These are phyloP conservation scores for Camponotus floridanus DNA, from an alignment of 1,140 invertebrate genomes.

Conservation along the genomic window DNA sequence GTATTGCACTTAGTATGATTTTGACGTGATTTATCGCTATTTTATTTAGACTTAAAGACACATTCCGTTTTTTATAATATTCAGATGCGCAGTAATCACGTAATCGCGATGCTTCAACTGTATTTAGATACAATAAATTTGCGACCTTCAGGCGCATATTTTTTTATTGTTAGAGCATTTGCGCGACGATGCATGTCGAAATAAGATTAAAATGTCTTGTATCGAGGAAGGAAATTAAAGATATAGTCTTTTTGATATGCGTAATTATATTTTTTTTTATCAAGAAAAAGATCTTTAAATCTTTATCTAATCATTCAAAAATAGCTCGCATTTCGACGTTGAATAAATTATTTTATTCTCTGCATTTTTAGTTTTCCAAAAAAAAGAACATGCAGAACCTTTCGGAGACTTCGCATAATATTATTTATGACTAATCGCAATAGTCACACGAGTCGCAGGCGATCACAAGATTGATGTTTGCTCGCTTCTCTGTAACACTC, in stretches of 20 bases:
- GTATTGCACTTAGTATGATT: neutral
- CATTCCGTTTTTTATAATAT: neutral
- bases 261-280: neutral
- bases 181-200: conserved; percentile 24
- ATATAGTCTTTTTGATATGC: neutral
- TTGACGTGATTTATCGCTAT: conserved; percentile 45
- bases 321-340: neutral
- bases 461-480: neutral
- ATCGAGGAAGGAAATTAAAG: neutral
- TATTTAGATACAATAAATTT: conserved; percentile 26
- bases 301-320: neutral
- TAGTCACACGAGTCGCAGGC: neutral
- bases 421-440: conserved; percentile 26
- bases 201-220: neutral
- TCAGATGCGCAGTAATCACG: conserved; percentile 8
- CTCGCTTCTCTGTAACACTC: neutral
- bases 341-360: neutral
- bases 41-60: conserved; percentile 36
- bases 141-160: conserved; percentile 30
- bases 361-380: neutral
- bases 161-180: conserved; percentile 12
- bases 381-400: neutral
- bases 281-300: neutral
- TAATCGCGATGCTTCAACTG: neutral
- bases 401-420: neutral